Conservation (phyloP, 1,140 invertebrate genomes). For the Semibalanus balanoides region DNA sequence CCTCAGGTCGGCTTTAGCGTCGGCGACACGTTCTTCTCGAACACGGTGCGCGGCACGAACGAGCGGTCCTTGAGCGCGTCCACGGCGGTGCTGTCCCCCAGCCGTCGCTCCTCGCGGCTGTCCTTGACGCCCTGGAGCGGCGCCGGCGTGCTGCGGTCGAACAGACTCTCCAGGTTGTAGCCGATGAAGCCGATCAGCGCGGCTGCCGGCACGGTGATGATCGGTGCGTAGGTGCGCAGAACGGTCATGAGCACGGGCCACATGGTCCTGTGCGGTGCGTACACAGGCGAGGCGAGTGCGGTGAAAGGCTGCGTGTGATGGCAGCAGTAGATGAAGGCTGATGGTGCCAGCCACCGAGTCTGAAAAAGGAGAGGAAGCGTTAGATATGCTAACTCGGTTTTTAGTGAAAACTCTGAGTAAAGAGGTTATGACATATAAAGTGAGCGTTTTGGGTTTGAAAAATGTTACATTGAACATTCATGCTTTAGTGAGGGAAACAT, state of each 20-base stretch:
- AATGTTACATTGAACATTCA: too few species aligned
- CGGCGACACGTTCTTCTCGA: constrained; percentile 11
- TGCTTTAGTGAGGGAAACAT: too few species aligned
- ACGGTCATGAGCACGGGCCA: constrained; percentile 50
- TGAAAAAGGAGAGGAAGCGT: too few species aligned
- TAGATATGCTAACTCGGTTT: too few species aligned
- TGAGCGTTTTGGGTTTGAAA: too few species aligned
- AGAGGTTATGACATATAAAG: too few species aligned
- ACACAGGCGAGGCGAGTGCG: too few species aligned
- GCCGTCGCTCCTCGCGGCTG: not conserved
- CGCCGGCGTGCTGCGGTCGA: constrained; percentile 1
- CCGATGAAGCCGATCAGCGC: constrained; percentile 63
- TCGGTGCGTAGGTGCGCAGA: constrained; percentile 50
- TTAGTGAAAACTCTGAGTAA: too few species aligned
- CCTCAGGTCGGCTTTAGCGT: constrained; percentile 3
- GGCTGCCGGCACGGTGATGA: constrained; percentile 63
- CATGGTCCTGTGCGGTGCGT: constrained; percentile 40
- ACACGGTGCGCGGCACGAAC: constrained; percentile 9
- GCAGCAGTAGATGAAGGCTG: too few species aligned
- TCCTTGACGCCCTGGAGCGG: not conserved
- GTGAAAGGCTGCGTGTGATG: too few species aligned
- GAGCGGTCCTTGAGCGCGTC: constrained; percentile 7
- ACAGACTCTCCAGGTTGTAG: constrained; percentile 27
- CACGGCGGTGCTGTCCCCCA: not conserved
- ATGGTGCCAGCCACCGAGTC: too few species aligned